phyloP scores from a whole-genome alignment of 2,888 invertebrate species.

The Amphipoea lucens region DNA sequence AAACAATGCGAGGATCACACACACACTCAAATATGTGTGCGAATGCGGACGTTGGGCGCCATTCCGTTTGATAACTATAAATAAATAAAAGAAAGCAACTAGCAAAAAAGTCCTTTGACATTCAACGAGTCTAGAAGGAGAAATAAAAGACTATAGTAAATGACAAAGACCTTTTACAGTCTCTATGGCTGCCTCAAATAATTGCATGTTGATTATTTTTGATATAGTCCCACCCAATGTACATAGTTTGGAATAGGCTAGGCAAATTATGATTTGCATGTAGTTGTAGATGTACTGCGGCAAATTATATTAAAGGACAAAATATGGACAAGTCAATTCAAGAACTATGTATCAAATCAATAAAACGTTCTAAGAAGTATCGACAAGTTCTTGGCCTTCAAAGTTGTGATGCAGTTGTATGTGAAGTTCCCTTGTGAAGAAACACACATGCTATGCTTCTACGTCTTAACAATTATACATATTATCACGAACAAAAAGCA shows the following conservation, averaged over 20 bases:
- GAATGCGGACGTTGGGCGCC: background rate
- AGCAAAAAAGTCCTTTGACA: background rate
- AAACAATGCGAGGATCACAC: background rate
- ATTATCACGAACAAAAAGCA: conserved; percentile 10
- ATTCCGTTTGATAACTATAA: conserved; percentile 1
- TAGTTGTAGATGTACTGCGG: background rate
- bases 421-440: conserved; percentile 60
- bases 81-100: background rate
- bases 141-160: conserved; percentile 6
- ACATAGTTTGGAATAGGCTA: background rate
- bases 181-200: background rate
- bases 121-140: background rate
- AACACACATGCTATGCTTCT: conserved; percentile 39
- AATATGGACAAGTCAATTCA: background rate
- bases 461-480: conserved; percentile 35
- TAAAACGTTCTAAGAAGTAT: conserved; percentile 39
- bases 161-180: background rate
- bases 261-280: background rate
- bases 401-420: conserved; percentile 42
- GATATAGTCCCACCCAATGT: background rate
- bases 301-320: background rate
- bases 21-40: background rate
- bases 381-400: conserved; percentile 49
- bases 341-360: conserved; percentile 20
- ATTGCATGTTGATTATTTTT: background rate